Percentiles rank a stretch among this genome's conserved stretches.
Evolutionary conservation across 2,113 vertebrate genomes (phyloP).

Genomic region (Cyprinus carpio): DNA sequence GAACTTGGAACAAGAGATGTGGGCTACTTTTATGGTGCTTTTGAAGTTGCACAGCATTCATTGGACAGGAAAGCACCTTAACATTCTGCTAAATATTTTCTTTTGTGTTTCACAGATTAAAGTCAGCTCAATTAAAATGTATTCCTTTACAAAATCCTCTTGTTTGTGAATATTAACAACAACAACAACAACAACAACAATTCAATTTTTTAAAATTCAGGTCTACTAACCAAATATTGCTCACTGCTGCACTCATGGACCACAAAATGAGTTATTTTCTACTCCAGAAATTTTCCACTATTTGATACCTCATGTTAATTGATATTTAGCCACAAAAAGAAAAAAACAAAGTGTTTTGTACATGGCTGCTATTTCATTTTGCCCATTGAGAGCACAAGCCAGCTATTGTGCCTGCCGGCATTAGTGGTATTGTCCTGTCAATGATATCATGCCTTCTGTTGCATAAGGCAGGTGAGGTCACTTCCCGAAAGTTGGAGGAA

Average conservation of each 20-base stretch:
- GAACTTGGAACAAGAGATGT: neutral
- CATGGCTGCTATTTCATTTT: too few species aligned
- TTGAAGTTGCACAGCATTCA: neutral
- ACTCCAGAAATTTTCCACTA: neutral
- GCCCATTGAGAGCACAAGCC: neutral
- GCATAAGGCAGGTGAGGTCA: constrained; percentile 44
- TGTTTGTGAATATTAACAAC: too few species aligned
- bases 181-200: too few species aligned
- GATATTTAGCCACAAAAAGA: neutral
- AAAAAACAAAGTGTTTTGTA: neutral
- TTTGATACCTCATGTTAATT: neutral
- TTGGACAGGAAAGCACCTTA: neutral
- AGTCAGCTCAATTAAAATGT: neutral
- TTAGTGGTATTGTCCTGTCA: constrained; percentile 49
- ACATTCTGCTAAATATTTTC: neutral
- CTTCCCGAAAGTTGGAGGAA: constrained; percentile 46
- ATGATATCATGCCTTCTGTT: constrained; percentile 24
- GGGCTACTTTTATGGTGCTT: neutral
- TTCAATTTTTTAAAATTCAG: neutral
- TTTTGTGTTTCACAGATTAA: neutral
- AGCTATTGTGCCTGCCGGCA: constrained; percentile 35
- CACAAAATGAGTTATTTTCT: neutral
- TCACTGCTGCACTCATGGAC: neutral
- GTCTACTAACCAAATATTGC: neutral
- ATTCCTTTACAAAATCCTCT: too few species aligned